phyloP scores from a whole-genome alignment of 2,888 invertebrate species.

The Scaptomyza flava region DNA sequence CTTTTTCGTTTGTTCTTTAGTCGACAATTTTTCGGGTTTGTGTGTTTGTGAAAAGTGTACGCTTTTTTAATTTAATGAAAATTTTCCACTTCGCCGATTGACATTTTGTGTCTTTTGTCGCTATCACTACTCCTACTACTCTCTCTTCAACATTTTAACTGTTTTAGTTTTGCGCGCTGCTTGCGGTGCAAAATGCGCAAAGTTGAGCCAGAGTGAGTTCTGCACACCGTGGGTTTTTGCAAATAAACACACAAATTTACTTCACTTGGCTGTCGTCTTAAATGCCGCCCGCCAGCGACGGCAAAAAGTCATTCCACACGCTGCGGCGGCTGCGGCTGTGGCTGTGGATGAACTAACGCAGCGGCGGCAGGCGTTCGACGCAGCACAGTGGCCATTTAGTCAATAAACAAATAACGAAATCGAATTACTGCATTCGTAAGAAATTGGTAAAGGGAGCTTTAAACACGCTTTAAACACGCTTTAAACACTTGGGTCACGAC shows the following conservation, averaged over 20 bases:
- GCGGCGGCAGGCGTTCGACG: slow-evolving; percentile 1
- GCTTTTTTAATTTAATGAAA: slow-evolving; percentile 84
- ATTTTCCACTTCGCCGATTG: slow-evolving; percentile 84
- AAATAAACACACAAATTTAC: slow-evolving; percentile 78
- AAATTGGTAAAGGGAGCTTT: no score
- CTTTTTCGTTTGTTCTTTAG: slow-evolving; percentile 41
- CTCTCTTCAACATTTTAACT: slow-evolving; percentile 9
- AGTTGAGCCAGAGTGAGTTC: slow-evolving; percentile 52
- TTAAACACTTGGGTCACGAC: no score
- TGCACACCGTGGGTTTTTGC: slow-evolving; percentile 65
- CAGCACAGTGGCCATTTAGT: slow-evolving; percentile 29
- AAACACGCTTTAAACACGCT: no score
- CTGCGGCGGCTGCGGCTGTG: slow-evolving; percentile 39
- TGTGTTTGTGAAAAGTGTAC: slow-evolving; percentile 62
- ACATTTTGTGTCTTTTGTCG: slow-evolving; percentile 76
- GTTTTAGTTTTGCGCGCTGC: slow-evolving; percentile 45
- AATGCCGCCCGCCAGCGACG: slow-evolving; percentile 57
- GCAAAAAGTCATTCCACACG: slow-evolving; percentile 67
- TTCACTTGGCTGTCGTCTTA: slow-evolving; percentile 63
- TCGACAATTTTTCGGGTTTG: slow-evolving; percentile 46
- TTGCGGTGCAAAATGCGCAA: slow-evolving; percentile 68
- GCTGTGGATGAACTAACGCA: background rate
- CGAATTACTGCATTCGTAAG: background rate
- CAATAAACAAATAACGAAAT: background rate
- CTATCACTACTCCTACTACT: slow-evolving; percentile 32